Evolutionary conservation across 2,888 invertebrate genomes (phyloP).

Genomic region (Branchellion lobata): DNA sequence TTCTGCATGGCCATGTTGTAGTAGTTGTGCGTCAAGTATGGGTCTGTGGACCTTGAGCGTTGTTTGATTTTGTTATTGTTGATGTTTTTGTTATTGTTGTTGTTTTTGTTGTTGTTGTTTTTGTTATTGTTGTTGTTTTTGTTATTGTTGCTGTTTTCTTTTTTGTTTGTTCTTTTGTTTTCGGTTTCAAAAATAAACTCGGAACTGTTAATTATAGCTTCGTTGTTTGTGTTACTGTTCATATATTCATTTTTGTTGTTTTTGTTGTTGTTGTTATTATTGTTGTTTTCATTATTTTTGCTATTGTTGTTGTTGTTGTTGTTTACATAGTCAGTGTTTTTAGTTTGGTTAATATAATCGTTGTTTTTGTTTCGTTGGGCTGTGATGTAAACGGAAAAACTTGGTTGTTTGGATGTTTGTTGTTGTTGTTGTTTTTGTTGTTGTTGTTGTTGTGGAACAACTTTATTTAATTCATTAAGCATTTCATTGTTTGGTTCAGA

Average conservation of each 20-base stretch:
- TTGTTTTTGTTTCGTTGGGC: slow-evolving; percentile 12
- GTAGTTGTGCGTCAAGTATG: background rate
- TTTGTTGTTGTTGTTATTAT: background rate
- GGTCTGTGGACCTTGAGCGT: slow-evolving; percentile 31
- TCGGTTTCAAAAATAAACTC: slow-evolving; percentile 49
- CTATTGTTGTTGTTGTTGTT: background rate
- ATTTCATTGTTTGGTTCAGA: background rate
- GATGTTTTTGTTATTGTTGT: slow-evolving; percentile 76
- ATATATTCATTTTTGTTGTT: background rate
- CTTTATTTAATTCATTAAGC: background rate
- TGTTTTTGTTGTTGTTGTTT: slow-evolving; percentile 63
- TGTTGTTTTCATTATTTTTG: background rate
- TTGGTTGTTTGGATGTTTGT: background rate
- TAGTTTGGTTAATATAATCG: background rate
- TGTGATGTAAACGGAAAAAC: background rate
- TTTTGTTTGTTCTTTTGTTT: too few species aligned
- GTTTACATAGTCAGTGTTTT: background rate
- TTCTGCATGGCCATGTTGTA: background rate
- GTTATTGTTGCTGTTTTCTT: slow-evolving; percentile 67
- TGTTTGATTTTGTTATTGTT: slow-evolving; percentile 26
- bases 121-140: slow-evolving; percentile 71
- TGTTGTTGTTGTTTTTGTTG: background rate
- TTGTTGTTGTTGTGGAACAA: background rate
- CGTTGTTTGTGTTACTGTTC: slow-evolving; percentile 3
- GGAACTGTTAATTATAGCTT: background rate